A percentile compares a stretch with the other conserved stretches of the same genome.
Conservation (phyloP, 1,140 invertebrate species). For the Meloidogyne hapla region DNA sequence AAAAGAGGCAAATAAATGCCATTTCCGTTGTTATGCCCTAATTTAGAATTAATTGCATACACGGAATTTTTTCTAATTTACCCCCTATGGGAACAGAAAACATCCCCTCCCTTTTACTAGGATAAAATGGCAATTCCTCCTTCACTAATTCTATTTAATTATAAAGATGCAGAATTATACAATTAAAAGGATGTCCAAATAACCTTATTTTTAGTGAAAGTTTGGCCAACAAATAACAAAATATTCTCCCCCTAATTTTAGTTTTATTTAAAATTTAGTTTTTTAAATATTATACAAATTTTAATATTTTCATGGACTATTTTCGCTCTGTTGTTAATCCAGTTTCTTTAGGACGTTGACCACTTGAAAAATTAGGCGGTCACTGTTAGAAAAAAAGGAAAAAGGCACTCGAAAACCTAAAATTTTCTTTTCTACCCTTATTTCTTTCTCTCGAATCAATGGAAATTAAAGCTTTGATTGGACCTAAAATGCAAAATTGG, state of each 20-base stretch:
- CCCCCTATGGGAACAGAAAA: not conserved
- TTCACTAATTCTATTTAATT: constrained; percentile 1
- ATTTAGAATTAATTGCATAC: constrained; percentile 1
- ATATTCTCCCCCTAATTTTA: no score
- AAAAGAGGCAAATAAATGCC: not conserved
- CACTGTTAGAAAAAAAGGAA: not conserved
- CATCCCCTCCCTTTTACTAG: not conserved
- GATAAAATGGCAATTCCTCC: not conserved
- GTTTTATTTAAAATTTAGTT: not conserved
- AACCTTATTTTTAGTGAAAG: no score
- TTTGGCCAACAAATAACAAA: no score
- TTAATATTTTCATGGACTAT: constrained; percentile 2
- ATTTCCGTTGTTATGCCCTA: constrained; percentile 5
- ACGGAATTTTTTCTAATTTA: not conserved
- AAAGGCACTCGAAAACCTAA: not conserved
- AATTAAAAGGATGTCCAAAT: not conserved
- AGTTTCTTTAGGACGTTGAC: not conserved
- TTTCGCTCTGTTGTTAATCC: not conserved
- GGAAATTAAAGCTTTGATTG: not conserved
- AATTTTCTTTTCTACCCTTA: not conserved
- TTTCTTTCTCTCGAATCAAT: not conserved
- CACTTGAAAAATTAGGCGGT: not conserved
- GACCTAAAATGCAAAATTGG: not conserved
- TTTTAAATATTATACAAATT: no score
- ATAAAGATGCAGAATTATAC: not conserved